Percentiles rank a stretch among this genome's conserved stretches.
Conservation (phyloP, 2,113 vertebrate genomes). For the Anthoscopus minutus region DNA sequence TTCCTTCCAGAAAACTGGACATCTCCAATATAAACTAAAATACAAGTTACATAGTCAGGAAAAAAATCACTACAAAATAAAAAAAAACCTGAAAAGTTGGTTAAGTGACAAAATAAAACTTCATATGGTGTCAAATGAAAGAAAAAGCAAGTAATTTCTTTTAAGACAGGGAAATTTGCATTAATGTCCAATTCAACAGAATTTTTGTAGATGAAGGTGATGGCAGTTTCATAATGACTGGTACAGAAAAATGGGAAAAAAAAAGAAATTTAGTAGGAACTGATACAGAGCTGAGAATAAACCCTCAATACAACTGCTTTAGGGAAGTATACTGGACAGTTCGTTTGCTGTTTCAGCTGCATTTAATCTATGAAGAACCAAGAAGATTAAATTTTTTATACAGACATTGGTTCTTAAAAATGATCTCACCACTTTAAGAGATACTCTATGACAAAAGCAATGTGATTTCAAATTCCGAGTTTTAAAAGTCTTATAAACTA, state of each 20-base stretch:
- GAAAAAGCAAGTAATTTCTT: not conserved
- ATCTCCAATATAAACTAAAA: not conserved
- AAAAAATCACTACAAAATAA: fast-evolving
- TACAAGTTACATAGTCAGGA: not conserved
- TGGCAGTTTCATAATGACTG: not conserved
- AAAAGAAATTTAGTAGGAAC: not conserved
- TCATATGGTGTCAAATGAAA: not conserved
- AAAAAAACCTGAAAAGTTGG: not conserved
- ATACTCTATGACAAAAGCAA: not conserved
- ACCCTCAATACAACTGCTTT: not conserved
- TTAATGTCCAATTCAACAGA: not conserved
- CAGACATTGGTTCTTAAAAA: not conserved
- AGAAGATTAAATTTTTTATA: not conserved
- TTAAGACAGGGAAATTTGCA: not conserved
- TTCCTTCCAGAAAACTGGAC: not conserved
- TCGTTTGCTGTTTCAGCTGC: not conserved
- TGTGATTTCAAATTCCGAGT: not conserved
- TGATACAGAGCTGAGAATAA: not conserved
- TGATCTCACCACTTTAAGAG: not conserved
- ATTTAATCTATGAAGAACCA: not conserved
- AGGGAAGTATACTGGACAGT: not conserved
- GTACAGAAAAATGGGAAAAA: not conserved
- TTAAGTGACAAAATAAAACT: not conserved
- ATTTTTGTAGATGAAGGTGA: not conserved
- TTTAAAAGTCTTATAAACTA: not conserved